A percentile compares a stretch with the other conserved stretches of the same genome.
These are phyloP conservation scores for Vultur gryphus DNA, from an alignment of 2,797 vertebrate species.

Conservation along the genomic window DNA sequence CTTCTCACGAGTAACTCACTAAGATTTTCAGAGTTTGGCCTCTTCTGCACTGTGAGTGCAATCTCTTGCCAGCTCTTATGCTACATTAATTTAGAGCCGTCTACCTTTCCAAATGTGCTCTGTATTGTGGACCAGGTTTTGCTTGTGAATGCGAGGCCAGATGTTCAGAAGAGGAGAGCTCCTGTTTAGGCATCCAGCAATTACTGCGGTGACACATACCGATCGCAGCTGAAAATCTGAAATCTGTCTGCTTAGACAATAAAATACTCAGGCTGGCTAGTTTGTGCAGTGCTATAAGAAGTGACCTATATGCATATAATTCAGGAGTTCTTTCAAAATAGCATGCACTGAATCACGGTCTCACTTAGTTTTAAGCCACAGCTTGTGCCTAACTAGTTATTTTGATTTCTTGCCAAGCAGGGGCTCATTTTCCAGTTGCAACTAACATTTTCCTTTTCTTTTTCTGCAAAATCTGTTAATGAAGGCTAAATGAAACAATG, in stretches of 20 bases:
- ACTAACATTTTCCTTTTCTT: neutral
- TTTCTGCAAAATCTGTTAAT: neutral
- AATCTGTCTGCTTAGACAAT: neutral
- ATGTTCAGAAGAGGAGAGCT: slow-evolving; percentile 37
- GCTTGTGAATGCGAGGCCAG: neutral
- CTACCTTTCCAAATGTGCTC: neutral
- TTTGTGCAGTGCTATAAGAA: neutral
- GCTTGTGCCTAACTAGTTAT: neutral
- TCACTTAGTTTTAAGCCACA: neutral
- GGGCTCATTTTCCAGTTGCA: neutral
- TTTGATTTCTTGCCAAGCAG: neutral
- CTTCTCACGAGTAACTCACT: neutral
- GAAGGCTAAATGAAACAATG: neutral
- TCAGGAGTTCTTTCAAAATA: slow-evolving; percentile 13
- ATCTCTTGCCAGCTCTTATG: neutral
- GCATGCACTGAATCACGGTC: neutral
- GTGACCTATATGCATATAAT: neutral
- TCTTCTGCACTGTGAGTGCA: neutral
- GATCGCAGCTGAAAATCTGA: neutral
- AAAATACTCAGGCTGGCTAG: neutral
- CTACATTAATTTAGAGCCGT: neutral
- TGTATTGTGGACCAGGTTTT: neutral
- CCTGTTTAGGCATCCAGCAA: slow-evolving; percentile 7
- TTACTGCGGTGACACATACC: slow-evolving; percentile 9
- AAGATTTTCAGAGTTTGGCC: slow-evolving; percentile 4